Percentiles rank a stretch among this genome's conserved stretches.
These are phyloP conservation scores for Nyctalus aviator DNA, from an alignment of 2,797 vertebrate species.

Conservation along the genomic window DNA sequence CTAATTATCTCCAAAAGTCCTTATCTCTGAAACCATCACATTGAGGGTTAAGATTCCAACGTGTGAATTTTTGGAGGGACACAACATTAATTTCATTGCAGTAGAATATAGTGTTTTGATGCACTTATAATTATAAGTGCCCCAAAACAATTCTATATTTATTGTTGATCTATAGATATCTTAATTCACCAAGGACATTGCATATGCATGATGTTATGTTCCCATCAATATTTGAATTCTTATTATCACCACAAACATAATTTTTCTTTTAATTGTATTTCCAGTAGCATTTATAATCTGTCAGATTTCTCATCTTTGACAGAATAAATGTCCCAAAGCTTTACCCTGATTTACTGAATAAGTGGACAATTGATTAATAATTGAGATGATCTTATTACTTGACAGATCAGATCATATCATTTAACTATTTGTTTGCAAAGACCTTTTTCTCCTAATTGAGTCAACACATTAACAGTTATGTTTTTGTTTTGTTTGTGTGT, in stretches of 20 bases:
- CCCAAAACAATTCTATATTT: neutral
- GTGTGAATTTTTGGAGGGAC: neutral
- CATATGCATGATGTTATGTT: neutral
- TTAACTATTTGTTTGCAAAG: neutral
- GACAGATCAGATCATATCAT: neutral
- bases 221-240: neutral
- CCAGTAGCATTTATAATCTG: neutral
- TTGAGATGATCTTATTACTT: neutral
- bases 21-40: neutral
- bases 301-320: neutral
- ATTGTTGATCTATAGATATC: neutral
- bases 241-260: neutral
- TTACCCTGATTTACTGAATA: neutral
- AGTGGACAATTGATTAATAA: neutral
- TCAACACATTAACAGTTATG: neutral
- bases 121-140: neutral
- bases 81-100: neutral
- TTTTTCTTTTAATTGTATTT: conserved; percentile 20
- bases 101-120: neutral
- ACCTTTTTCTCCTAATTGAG: neutral
- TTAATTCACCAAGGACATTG: neutral
- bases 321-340: conserved; percentile 6
- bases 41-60: neutral
- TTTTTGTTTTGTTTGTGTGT: neutral
- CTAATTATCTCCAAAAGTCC: neutral